Conservation (phyloP, 2,888 invertebrate genomes). For the Alentia gelatinosa region DNA sequence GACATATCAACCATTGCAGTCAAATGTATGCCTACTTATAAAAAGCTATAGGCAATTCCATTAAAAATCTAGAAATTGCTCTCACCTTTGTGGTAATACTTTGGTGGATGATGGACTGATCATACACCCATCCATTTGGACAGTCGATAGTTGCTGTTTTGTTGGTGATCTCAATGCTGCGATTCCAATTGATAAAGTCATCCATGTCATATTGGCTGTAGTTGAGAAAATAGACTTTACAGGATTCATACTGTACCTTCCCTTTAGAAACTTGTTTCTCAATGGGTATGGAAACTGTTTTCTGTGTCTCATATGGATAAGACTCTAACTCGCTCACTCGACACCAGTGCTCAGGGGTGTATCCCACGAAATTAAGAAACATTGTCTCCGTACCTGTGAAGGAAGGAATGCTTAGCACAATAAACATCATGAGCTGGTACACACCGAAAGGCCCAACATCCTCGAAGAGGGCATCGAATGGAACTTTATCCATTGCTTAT, state of each 20-base stretch:
- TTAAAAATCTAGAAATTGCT: no score
- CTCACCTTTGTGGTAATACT: constrained; percentile 30
- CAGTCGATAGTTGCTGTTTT: background rate
- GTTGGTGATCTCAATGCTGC: background rate
- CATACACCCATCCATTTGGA: constrained; percentile 5
- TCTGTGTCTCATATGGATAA: background rate
- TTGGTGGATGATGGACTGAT: background rate
- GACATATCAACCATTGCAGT: background rate
- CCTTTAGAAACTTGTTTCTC: background rate
- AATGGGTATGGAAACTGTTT: background rate
- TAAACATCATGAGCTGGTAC: background rate
- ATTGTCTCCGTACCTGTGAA: background rate
- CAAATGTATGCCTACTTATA: no score
- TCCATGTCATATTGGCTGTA: background rate
- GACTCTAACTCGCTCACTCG: background rate
- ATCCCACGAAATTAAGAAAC: constrained; percentile 15
- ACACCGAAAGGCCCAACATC: background rate
- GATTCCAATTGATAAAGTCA: background rate
- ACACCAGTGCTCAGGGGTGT: background rate
- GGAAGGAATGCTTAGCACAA: background rate
- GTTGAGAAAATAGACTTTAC: background rate
- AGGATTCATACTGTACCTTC: background rate
- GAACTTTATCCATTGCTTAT: no score
- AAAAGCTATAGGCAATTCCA: no score
- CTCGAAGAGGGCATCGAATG: background rate